A percentile compares a stretch with the other conserved stretches of the same genome.
Evolutionary conservation across 2,888 invertebrate species (phyloP).

Genomic region (Archips xylosteana): DNA sequence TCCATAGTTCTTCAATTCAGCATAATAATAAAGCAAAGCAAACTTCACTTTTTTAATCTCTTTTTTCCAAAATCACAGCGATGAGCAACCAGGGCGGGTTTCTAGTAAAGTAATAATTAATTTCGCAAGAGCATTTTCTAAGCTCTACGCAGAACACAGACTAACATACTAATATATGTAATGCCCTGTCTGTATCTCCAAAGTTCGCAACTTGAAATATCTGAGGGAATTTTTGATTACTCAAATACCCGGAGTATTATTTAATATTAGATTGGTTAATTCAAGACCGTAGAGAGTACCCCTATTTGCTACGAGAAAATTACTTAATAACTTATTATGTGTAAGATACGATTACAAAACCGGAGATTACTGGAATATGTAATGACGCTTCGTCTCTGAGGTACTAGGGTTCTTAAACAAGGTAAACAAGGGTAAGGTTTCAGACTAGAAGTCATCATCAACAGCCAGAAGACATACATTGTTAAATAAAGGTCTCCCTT

Average conservation of each 20-base stretch:
- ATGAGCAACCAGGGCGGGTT: no score
- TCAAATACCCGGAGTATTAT: constrained; percentile 6
- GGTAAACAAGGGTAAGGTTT: background rate
- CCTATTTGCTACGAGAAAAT: constrained; percentile 2
- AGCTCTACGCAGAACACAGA: background rate
- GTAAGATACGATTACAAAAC: constrained; percentile 9
- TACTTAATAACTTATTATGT: constrained; percentile 23
- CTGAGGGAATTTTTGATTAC: constrained; percentile 28
- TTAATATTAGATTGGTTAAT: constrained; percentile 26
- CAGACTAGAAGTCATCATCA: no score
- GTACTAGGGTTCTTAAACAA: background rate
- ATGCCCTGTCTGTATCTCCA: background rate
- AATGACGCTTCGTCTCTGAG: background rate
- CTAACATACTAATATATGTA: background rate
- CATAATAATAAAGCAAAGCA: background rate
- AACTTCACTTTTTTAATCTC: no score
- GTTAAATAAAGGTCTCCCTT: no score
- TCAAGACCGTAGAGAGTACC: constrained; percentile 5
- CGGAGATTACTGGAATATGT: constrained; percentile 5
- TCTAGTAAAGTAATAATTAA: background rate
- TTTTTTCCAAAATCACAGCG: no score
- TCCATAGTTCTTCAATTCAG: no score
- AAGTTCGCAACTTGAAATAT: constrained; percentile 15
- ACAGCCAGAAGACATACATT: no score
- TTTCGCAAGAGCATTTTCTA: background rate